These are phyloP conservation scores for Urechis unicinctus DNA, from an alignment of 2,888 invertebrate species.

Conservation along the genomic window DNA sequence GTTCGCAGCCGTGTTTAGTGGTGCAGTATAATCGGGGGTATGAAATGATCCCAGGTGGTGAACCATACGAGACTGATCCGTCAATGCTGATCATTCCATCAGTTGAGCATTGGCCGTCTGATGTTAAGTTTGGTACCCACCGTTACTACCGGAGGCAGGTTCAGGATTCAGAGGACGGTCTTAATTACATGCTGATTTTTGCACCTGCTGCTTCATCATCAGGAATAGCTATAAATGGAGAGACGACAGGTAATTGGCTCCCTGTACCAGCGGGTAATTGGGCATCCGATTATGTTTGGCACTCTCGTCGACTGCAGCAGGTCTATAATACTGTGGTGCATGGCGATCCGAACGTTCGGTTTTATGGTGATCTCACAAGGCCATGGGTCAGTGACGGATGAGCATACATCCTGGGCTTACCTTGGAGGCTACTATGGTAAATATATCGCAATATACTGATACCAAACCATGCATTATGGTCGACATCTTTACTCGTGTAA, in stretches of 20 bases:
- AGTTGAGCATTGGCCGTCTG: not conserved
- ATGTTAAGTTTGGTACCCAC: not conserved
- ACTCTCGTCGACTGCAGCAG: not conserved
- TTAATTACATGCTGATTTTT: not conserved
- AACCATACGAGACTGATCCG: not conserved
- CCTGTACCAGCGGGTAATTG: too few species aligned
- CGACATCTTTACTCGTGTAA: too few species aligned
- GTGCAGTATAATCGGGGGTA: slow-evolving; percentile 1
- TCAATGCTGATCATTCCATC: slow-evolving; percentile 4
- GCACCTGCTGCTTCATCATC: too few species aligned
- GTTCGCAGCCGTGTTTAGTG: not conserved
- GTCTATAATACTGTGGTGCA: not conserved
- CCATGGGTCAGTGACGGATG: not conserved
- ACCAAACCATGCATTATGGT: too few species aligned
- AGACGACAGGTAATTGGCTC: too few species aligned
- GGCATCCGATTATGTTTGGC: not conserved
- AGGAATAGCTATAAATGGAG: too few species aligned
- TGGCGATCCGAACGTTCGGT: not conserved
- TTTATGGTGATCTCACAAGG: not conserved
- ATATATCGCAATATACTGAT: too few species aligned
- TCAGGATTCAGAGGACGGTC: not conserved
- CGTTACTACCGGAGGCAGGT: not conserved
- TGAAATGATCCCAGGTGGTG: not conserved
- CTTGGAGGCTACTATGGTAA: not conserved
- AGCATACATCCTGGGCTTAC: not conserved